Evolutionary conservation across 2,888 invertebrate genomes (phyloP).

Genomic region (Pseudanteris insignis): DNA sequence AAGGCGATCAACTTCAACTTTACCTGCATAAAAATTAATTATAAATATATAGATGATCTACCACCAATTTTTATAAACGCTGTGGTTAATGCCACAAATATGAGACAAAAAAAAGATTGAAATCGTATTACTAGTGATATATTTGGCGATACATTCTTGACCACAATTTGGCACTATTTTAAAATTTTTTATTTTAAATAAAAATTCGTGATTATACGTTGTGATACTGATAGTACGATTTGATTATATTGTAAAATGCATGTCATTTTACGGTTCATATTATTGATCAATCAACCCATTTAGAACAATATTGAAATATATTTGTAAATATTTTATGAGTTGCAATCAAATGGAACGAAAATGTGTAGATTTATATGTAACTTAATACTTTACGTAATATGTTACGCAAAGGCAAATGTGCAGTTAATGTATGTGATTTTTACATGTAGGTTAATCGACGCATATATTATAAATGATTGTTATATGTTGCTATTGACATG

Average conservation of each 20-base stretch:
- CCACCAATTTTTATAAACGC: no score
- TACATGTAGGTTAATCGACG: constrained; percentile 12
- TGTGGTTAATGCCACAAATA: no score
- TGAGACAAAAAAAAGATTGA: no score
- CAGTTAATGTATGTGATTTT: constrained; percentile 25
- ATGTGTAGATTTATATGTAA: constrained; percentile 14
- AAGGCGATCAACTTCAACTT: no score
- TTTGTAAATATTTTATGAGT: constrained; percentile 32
- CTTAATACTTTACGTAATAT: constrained; percentile 18
- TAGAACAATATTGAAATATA: constrained; percentile 6
- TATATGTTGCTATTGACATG: constrained; percentile 22
- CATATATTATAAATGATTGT: constrained; percentile 21
- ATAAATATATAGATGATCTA: no score
- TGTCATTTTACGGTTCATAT: constrained; percentile 2
- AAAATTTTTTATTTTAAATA: background rate
- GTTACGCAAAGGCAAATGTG: constrained; percentile 3
- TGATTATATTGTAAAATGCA: constrained; percentile 1
- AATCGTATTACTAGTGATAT: no score
- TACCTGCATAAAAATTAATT: no score
- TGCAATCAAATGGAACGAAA: constrained; percentile 18
- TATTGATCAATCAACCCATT: constrained; percentile 2
- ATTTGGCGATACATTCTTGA: no score
- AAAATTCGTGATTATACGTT: constrained; percentile 9
- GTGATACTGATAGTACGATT: constrained; percentile 15
- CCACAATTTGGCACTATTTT: no score